A percentile compares a stretch with the other conserved stretches of the same genome.
phyloP scores from a whole-genome alignment of 2,113 vertebrate genomes.

The Xerus inauris region DNA sequence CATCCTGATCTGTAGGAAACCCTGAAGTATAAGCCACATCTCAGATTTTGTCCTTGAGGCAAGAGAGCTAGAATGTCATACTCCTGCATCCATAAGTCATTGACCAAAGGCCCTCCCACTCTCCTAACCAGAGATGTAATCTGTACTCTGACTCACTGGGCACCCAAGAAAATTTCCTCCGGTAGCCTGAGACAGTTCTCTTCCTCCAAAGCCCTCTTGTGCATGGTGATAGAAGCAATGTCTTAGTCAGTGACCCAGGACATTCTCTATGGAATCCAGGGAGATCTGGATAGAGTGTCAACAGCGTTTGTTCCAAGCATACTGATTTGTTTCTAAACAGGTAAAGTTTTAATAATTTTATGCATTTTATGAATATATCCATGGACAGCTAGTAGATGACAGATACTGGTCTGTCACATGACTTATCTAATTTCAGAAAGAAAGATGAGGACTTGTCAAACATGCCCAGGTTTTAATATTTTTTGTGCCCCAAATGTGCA shows the following conservation, averaged over 20 bases:
- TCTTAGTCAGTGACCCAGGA: background rate
- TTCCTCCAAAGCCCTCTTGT: background rate
- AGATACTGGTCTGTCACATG: background rate
- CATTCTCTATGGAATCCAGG: background rate
- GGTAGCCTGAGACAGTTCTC: background rate
- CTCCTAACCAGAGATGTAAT: background rate
- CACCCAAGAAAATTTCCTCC: background rate
- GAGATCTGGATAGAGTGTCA: too few relatives aligned
- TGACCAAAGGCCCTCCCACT: background rate
- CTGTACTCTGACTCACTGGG: background rate
- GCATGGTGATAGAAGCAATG: background rate
- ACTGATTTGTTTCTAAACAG: background rate
- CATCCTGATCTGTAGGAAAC: background rate
- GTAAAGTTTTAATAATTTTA: background rate
- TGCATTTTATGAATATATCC: slow-evolving; percentile 25
- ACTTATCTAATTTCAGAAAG: background rate
- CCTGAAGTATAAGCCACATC: background rate
- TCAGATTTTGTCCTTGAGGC: background rate
- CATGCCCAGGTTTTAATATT: background rate
- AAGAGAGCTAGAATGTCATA: slow-evolving; percentile 13
- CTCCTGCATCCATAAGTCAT: background rate
- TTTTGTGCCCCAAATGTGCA: background rate
- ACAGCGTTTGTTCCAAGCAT: background rate
- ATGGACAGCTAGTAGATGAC: background rate
- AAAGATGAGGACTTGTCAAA: background rate